Base-by-base conservation (phyloP, 2,888 invertebrate genomes). In the Germaria angustata region DNA sequence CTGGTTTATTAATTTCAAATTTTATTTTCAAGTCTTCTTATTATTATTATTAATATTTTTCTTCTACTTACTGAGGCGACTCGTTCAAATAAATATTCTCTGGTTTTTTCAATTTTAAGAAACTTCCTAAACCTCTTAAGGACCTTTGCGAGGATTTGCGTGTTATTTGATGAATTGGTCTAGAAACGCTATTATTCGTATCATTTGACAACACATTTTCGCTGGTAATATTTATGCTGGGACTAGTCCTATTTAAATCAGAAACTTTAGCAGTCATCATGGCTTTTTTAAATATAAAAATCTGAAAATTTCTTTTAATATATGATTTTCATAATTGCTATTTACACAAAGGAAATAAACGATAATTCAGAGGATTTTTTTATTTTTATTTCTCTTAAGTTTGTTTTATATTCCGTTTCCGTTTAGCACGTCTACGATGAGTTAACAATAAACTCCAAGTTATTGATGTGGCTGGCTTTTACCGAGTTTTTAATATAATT, bases 21-120 rank as follows among this genome's bases (percentile, higher is more conserved):
- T 28, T 11, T 24, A 15, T 24, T 17, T 28, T 28, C 15, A n/a
- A 5, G n/a, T 6, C 9, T 15, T 22, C n/a, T 15, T 68, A 32
- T 24, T 32, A 49, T 73, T 76, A n/a, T n/a, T n/a, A n/a, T n/a
- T n/a, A n/a, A n/a, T n/a, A n/a, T n/a, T n/a, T n/a, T n/a, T n/a
- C n/a, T 34, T 32, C 24, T n/a, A 87, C 89, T 80, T 87, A 91
- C 91, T 89, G 89, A 75, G 91, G 90, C 22, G 91, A 82, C 75
- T 91, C 91, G 2, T 90, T 91, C 85, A 91, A 87, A 84, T 90
- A 90, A 76, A 88, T 85, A 15, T 53, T 69, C 9, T 85, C 84
- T 5, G 57, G 11, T 59, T 79, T 84, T 61, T 80, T 82, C 28
- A 73, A 86, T 9, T 88, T 86, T 77, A 89, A 83, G 61, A 89